phyloP scores from a whole-genome alignment of 2,888 invertebrate species.

The Eupithecia dodoneata region DNA sequence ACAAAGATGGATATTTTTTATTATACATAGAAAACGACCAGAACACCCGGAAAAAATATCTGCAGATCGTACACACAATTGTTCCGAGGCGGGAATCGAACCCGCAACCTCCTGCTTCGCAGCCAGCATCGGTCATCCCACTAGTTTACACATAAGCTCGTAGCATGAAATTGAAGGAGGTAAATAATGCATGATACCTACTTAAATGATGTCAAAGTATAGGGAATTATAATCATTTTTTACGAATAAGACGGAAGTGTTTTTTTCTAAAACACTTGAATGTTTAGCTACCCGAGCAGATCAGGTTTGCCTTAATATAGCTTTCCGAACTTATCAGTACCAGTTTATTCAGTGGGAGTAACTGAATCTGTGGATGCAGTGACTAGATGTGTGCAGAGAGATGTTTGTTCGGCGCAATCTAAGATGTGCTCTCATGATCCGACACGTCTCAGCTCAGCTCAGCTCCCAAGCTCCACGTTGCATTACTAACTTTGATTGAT shows the following conservation, averaged over 20 bases:
- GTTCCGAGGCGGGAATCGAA: too few species aligned
- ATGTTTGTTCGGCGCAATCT: slow-evolving; percentile 28
- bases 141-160: background rate
- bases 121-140: too few species aligned
- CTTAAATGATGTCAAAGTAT: background rate
- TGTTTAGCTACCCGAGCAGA: background rate
- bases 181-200: background rate
- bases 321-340: slow-evolving; percentile 1
- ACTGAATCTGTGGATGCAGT: slow-evolving; percentile 29
- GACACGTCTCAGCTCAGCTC: slow-evolving; percentile 14
- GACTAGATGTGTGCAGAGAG: slow-evolving; percentile 21
- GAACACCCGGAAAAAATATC: too few species aligned
- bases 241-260: background rate
- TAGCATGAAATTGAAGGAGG: background rate
- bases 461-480: slow-evolving; percentile 7
- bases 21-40: too few species aligned
- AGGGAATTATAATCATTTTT: background rate
- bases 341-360: background rate
- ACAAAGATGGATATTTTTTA: too few species aligned
- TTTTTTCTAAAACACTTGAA: background rate
- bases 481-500: slow-evolving; percentile 15
- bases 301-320: background rate
- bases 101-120: too few species aligned
- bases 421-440: slow-evolving; percentile 18
- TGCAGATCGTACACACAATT: too few species aligned